Evolutionary conservation across 23 tunicate genomes (phyloP), one percentile per base, ranked within the genome.

Genomic region (Diplosoma virens): DNA sequence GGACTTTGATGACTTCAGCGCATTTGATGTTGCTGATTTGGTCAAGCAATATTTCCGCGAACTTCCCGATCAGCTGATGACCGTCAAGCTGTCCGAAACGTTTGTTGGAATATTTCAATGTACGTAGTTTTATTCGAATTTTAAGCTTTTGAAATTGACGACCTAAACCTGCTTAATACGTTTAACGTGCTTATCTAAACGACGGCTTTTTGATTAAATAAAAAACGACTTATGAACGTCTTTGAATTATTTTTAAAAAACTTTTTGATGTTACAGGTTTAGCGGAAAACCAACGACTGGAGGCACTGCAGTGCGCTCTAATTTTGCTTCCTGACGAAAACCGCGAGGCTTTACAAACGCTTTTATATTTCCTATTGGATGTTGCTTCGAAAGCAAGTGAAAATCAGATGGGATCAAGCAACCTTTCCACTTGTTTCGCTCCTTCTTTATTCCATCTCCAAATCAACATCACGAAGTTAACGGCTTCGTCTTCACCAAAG

Each of bases 11-110:
- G 85, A 86, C 47, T 91, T 71, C 48, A 79, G 73, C 71, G 66
- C 97, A 11, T 91, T 58, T 45, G 97, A 91, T 50, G 90, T 91
- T 9, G 97, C 97, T 4, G 97, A 91, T 53, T 82, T 91, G 76
- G 93, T 91, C 33, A 91, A 91, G 65, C 87, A 87, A 48, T 91
- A 79, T 36, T 91, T 85, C 79, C 92, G 97, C 1, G 97, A 91
- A n/a, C 60, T 91, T 1, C 93, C 97, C 1, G 97, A 91, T 37
- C 87, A 92, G 5, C 54, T 91, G 30, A 91, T 91, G 97, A 91
- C 97, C 54, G 35, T 84, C 65, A 91, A 91, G 68, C 1, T 91
- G 58, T 81, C 87, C 24, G 93, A 91, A 30, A 91, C 97, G 11
- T 91, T 84, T 37, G 70, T 83, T 37, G 90, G 87, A n/a, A 91